phyloP scores from a whole-genome alignment of 2,888 invertebrate genomes.

The Acleris holmiana region DNA sequence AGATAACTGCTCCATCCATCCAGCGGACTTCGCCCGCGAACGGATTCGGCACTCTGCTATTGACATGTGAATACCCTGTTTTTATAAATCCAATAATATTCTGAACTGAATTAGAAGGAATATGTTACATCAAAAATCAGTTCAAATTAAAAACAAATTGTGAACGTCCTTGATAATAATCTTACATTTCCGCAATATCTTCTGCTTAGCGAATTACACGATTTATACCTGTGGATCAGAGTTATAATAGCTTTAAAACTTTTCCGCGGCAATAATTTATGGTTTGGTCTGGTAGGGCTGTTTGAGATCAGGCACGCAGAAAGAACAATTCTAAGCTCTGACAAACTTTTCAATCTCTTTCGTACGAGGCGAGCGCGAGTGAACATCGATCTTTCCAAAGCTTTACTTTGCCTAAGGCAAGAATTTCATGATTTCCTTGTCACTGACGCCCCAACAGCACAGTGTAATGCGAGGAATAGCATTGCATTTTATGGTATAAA shows the following conservation, averaged over 20 bases:
- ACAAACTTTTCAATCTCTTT: constrained; percentile 59
- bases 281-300: constrained; percentile 54
- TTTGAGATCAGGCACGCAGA: constrained; percentile 60
- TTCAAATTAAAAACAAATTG: constrained; percentile 39
- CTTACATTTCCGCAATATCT: constrained; percentile 40
- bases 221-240: constrained; percentile 57
- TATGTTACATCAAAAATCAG: too few species aligned
- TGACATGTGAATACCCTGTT: constrained; percentile 54
- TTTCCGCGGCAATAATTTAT: constrained; percentile 65
- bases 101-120: too few species aligned
- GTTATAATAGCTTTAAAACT: constrained; percentile 63
- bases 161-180: constrained; percentile 21
- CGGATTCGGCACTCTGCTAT: constrained; percentile 15
- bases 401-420: constrained; percentile 44
- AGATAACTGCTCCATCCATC: constrained; percentile 70
- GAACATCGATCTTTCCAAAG: constrained; percentile 50
- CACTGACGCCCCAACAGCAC: constrained; percentile 25
- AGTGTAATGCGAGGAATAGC: constrained; percentile 34
- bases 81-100: constrained; percentile 50
- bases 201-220: constrained; percentile 45
- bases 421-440: constrained; percentile 40
- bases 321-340: constrained; percentile 61
- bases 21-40: constrained; percentile 44
- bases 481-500: constrained; percentile 41
- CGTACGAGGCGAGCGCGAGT: constrained; percentile 50